Conservation (phyloP, 2,888 invertebrate species). For the Thera britannica region DNA sequence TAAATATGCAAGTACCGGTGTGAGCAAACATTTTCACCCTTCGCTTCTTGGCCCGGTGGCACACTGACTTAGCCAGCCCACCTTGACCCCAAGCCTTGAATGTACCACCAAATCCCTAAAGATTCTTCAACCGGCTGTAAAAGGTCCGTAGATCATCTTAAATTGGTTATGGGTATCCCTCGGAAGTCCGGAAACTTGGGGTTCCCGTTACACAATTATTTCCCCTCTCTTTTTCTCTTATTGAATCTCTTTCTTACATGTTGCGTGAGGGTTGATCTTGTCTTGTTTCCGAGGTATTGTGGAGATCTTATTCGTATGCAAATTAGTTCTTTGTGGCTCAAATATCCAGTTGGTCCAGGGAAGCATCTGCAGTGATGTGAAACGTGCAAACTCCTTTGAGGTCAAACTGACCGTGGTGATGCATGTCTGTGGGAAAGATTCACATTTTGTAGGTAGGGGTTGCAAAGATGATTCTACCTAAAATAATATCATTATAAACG, state of each 20-base stretch:
- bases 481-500: too few species aligned
- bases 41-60: constrained; percentile 66
- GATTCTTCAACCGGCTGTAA: constrained; percentile 39
- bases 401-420: constrained; percentile 11
- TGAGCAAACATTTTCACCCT: constrained; percentile 48
- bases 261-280: constrained; percentile 63
- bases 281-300: constrained; percentile 56
- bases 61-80: constrained; percentile 57
- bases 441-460: neutral
- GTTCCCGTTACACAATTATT: constrained; percentile 65
- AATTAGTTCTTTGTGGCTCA: constrained; percentile 50
- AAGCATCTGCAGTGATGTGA: constrained; percentile 25
- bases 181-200: constrained; percentile 69
- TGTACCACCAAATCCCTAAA: constrained; percentile 44
- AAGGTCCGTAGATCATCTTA: constrained; percentile 61
- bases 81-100: constrained; percentile 48
- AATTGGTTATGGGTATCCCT: constrained; percentile 54
- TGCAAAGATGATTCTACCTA: too few species aligned
- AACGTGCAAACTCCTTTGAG: constrained; percentile 8
- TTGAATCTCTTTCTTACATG: constrained; percentile 57
- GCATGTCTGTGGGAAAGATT: neutral
- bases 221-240: constrained; percentile 53
- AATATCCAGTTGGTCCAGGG: constrained; percentile 27
- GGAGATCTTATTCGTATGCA: constrained; percentile 55
- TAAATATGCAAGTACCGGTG: constrained; percentile 21